phyloP scores from a whole-genome alignment of 2,888 invertebrate genomes.

The Pteria penguin region DNA sequence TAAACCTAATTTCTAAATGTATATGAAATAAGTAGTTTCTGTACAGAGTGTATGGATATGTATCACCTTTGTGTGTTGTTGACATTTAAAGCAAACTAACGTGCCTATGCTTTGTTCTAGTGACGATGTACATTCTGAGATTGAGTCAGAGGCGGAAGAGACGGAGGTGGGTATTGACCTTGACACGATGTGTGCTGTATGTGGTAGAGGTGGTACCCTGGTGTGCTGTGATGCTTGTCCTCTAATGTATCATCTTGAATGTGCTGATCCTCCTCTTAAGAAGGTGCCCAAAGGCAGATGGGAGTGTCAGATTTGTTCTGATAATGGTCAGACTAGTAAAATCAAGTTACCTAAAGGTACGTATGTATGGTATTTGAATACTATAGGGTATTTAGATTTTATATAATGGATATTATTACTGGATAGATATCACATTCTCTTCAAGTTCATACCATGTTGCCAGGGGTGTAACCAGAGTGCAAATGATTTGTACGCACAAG shows the following conservation, averaged over 20 bases:
- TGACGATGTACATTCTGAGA: conserved; percentile 22
- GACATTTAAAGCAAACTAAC: neutral
- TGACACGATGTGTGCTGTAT: conserved; percentile 66
- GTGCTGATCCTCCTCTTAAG: conserved; percentile 70
- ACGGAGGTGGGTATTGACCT: conserved; percentile 61
- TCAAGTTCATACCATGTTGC: no score
- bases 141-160: conserved; percentile 44
- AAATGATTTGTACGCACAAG: no score
- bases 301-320: conserved; percentile 71
- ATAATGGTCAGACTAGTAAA: conserved; percentile 60
- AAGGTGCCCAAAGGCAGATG: conserved; percentile 73
- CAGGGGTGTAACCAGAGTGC: no score
- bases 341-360: conserved; percentile 58
- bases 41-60: no score
- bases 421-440: no score
- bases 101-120: neutral
- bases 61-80: no score
- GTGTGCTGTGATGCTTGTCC: conserved; percentile 74
- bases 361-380: no score
- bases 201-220: conserved; percentile 66
- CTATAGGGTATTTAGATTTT: no score
- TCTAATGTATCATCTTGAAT: conserved; percentile 68
- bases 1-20: no score
- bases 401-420: no score
- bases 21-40: no score